Evolutionary conservation across 2,888 invertebrate genomes (phyloP).

Genomic region (Siphlonurus alternatus): DNA sequence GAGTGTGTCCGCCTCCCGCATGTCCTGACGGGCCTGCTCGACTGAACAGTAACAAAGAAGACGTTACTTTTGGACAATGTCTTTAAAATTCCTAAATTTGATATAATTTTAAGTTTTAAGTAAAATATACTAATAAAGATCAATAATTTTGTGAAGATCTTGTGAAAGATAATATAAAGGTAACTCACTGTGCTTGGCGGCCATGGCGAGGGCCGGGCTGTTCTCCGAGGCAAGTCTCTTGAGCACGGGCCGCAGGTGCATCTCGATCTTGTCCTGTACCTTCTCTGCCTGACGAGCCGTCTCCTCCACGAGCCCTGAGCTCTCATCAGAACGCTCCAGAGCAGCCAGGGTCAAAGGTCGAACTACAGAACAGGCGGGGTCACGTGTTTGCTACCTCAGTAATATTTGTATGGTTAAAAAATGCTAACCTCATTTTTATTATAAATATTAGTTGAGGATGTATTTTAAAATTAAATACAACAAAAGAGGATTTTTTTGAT

Average conservation of each 20-base stretch:
- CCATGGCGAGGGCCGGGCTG: slow-evolving; percentile 3
- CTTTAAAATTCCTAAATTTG: slow-evolving; percentile 7
- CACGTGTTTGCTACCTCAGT: no score
- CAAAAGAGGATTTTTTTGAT: no score
- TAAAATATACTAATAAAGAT: slow-evolving; percentile 1
- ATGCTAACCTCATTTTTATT: no score
- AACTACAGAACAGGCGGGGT: slow-evolving; percentile 6
- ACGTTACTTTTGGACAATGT: slow-evolving; percentile 7
- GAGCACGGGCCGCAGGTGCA: slow-evolving; percentile 2
- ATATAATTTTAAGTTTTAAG: slow-evolving; percentile 4
- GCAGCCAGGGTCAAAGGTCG: slow-evolving; percentile 6
- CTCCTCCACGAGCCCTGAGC: neutral
- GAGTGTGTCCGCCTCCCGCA: slow-evolving; percentile 12
- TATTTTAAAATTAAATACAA: slow-evolving; percentile 2
- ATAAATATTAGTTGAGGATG: slow-evolving; percentile 4
- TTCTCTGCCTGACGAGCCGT: neutral
- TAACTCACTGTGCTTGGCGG: slow-evolving; percentile 7
- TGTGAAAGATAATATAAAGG: no score
- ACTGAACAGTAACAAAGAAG: slow-evolving; percentile 10
- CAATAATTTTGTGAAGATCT: no score
- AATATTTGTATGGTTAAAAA: no score
- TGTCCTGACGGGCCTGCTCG: slow-evolving; percentile 12
- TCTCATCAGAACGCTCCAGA: slow-evolving; percentile 8
- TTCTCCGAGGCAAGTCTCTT: slow-evolving; percentile 4
- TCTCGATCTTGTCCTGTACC: slow-evolving; percentile 6